phyloP scores from a whole-genome alignment of 1,140 invertebrate genomes.

The Ctenoplectra terminalis region DNA sequence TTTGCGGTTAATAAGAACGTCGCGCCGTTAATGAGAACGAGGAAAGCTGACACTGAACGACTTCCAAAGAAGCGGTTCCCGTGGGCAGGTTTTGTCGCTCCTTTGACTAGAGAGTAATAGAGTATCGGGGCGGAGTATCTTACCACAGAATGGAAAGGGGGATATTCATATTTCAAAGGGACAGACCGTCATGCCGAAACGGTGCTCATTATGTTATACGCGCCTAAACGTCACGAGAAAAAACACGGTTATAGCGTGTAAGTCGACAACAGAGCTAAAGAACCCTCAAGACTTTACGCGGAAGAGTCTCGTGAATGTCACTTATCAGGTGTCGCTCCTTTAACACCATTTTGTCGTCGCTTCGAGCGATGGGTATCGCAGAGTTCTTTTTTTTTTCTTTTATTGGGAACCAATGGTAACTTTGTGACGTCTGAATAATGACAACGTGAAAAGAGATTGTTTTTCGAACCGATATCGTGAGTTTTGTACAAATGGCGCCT shows the following conservation, averaged over 20 bases:
- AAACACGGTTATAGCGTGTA: conserved; percentile 13
- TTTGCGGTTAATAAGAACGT: conserved; percentile 40
- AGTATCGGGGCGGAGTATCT: conserved; percentile 67
- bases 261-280: neutral
- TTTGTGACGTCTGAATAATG: neutral
- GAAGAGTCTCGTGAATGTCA: conserved; percentile 10
- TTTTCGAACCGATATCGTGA: neutral
- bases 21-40: conserved; percentile 58
- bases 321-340: neutral
- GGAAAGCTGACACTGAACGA: conserved; percentile 62
- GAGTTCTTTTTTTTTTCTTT: neutral
- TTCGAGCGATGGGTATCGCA: neutral
- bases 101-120: conserved; percentile 63
- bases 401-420: no score
- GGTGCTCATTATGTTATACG: conserved; percentile 62
- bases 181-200: conserved; percentile 53
- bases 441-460: no score
- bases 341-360: neutral
- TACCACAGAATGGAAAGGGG: conserved; percentile 46
- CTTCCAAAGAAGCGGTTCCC: conserved; percentile 62
- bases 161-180: conserved; percentile 73
- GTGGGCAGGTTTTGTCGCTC: conserved; percentile 44
- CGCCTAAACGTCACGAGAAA: conserved; percentile 39
- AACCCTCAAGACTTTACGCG: conserved; percentile 9
- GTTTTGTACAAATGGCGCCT: neutral